Evolutionary conservation across 2,888 invertebrate genomes (phyloP).

Genomic region (Stenoptilia bipunctidactyla): DNA sequence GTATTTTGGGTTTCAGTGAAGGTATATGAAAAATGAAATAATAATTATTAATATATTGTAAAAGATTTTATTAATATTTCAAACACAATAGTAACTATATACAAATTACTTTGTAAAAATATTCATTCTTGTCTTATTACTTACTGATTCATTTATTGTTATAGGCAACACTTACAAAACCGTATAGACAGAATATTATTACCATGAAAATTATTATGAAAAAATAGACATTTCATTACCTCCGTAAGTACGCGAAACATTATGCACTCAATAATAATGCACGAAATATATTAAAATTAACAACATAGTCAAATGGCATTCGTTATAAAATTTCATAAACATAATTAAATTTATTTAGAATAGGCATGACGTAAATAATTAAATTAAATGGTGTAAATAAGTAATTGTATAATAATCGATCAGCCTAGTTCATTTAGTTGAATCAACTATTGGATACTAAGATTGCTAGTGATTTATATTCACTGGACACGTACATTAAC

Average conservation of each 20-base stretch:
- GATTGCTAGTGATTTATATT: constrained; percentile 9
- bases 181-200: constrained; percentile 41
- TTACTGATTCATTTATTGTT: constrained; percentile 63
- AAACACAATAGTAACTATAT: constrained; percentile 65
- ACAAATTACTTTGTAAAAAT: constrained; percentile 71
- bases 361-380: constrained; percentile 21
- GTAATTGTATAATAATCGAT: constrained; percentile 16
- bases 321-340: constrained; percentile 20
- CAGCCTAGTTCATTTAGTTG: constrained; percentile 22
- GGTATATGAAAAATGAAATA: constrained; percentile 2
- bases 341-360: constrained; percentile 21
- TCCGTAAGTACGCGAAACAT: constrained; percentile 57
- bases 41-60: constrained; percentile 25
- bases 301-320: constrained; percentile 35
- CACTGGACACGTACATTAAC: constrained; percentile 21
- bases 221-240: constrained; percentile 52
- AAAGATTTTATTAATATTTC: constrained; percentile 68
- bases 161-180: constrained; percentile 61
- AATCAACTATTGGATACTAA: constrained; percentile 10
- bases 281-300: constrained; percentile 33
- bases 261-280: constrained; percentile 38
- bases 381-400: constrained; percentile 2
- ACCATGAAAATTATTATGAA: constrained; percentile 48
- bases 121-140: constrained; percentile 66
- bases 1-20: no score